A percentile compares a stretch with the other conserved stretches of the same genome.
These are phyloP conservation scores for Machimus rusticus DNA, from an alignment of 2,888 invertebrate genomes.

Conservation along the genomic window DNA sequence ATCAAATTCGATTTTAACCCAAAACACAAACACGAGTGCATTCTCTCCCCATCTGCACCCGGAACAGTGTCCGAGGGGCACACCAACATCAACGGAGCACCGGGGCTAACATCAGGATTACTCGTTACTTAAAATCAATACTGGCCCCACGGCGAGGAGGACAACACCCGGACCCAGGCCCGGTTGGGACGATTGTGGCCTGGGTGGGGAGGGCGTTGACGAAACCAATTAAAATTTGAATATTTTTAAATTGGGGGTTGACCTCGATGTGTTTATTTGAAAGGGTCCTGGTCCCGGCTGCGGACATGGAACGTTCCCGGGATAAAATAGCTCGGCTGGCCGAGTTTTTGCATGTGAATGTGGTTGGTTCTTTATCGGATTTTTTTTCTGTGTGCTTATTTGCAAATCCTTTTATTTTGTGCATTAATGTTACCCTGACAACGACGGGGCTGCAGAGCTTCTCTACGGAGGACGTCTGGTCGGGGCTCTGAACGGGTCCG, in stretches of 20 bases:
- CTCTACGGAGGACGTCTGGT: not conserved
- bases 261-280: slow-evolving; percentile 24
- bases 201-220: not conserved
- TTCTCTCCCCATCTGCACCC: not conserved
- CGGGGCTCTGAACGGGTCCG: not conserved
- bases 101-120: slow-evolving; percentile 1
- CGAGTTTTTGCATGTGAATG: not conserved
- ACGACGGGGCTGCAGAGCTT: not conserved
- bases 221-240: slow-evolving; percentile 36
- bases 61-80: not conserved
- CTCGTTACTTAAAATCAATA: slow-evolving; percentile 32
- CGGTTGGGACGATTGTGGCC: not conserved
- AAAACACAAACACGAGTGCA: not conserved
- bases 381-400: not conserved
- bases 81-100: not conserved
- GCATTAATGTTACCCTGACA: not conserved
- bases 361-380: not conserved
- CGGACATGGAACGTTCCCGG: not conserved
- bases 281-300: not conserved
- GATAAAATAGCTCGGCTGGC: not conserved
- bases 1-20: slow-evolving; percentile 5
- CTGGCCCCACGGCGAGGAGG: not conserved
- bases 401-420: slow-evolving; percentile 7
- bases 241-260: slow-evolving; percentile 28
- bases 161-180: not conserved